Percentiles rank a stretch among this genome's conserved stretches.
Conservation (phyloP, 2,888 invertebrate species). For the Microchrysa polita region DNA sequence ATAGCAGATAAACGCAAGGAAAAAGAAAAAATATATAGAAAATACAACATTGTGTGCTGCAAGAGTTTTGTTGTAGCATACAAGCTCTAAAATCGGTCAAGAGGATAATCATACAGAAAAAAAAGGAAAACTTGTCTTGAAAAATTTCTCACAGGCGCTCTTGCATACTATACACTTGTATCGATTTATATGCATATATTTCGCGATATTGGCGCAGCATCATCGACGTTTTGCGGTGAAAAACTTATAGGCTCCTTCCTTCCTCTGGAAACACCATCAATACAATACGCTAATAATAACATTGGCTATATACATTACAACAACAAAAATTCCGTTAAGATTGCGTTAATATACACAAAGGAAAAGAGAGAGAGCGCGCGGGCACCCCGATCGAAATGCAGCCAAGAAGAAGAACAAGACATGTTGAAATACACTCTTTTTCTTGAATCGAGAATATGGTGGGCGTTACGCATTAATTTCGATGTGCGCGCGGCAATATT, state of each 20-base stretch:
- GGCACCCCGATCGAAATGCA: too few species aligned
- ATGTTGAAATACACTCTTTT: too few species aligned
- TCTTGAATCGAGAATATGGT: slow-evolving; percentile 38
- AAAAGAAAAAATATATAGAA: not conserved
- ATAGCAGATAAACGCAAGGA: not conserved
- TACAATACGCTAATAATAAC: not conserved
- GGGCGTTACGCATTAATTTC: slow-evolving; percentile 47
- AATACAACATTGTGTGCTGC: not conserved
- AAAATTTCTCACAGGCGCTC: slow-evolving; percentile 35
- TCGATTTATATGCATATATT: not conserved
- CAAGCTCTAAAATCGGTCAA: slow-evolving; percentile 26
- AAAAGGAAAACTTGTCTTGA: too few species aligned
- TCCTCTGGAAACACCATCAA: not conserved
- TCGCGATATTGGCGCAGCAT: not conserved
- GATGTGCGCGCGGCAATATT: slow-evolving; percentile 47
- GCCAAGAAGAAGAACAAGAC: not conserved
- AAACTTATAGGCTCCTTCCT: too few species aligned
- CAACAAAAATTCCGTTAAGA: not conserved
- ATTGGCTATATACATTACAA: not conserved
- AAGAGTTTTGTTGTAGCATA: too few species aligned
- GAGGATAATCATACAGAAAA: slow-evolving; percentile 40
- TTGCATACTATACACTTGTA: not conserved
- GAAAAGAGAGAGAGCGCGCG: slow-evolving; percentile 5
- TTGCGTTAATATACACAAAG: not conserved
- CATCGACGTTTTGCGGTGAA: not conserved